A percentile compares a stretch with the other conserved stretches of the same genome.
These are phyloP conservation scores for Colostygia pectinataria DNA, from an alignment of 2,888 invertebrate genomes.

Conservation along the genomic window DNA sequence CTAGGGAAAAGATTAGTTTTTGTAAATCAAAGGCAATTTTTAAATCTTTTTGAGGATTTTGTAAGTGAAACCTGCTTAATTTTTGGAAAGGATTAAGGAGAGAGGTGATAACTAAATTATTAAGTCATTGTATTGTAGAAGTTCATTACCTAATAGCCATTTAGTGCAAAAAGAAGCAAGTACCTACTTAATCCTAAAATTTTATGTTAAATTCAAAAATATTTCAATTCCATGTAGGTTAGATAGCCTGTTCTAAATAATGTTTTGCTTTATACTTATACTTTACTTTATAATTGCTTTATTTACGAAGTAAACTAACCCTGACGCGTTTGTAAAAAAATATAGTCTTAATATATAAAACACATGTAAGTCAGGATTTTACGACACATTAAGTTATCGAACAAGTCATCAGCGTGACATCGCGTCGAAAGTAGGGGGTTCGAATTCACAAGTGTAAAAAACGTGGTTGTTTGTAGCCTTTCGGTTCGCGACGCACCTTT, in stretches of 20 bases:
- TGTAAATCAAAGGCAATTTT: constrained; percentile 52
- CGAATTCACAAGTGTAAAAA: constrained; percentile 19
- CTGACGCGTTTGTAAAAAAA: too few relatives aligned
- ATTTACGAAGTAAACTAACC: too few relatives aligned
- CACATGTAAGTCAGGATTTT: constrained; percentile 42
- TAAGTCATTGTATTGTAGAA: constrained; percentile 17
- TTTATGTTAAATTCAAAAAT: too few relatives aligned
- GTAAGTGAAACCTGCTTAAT: constrained; percentile 43
- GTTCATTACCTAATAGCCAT: constrained; percentile 1
- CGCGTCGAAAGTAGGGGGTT: constrained; percentile 25
- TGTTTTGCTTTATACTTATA: too few relatives aligned
- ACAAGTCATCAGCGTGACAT: constrained; percentile 24
- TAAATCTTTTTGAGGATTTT: constrained; percentile 43
- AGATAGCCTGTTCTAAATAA: too few relatives aligned
- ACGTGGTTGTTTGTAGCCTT: constrained; percentile 12
- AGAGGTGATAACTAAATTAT: constrained; percentile 16
- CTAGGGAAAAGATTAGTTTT: constrained; percentile 52
- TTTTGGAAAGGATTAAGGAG: constrained; percentile 17
- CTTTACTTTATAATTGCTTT: too few relatives aligned
- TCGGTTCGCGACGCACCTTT: neutral
- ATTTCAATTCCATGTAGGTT: too few relatives aligned
- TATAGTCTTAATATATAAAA: constrained; percentile 38
- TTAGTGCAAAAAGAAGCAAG: too few relatives aligned
- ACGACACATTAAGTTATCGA: constrained; percentile 57
- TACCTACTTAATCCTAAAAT: too few relatives aligned